These are phyloP conservation scores for Tinamus guttatus DNA, from an alignment of 2,113 vertebrate genomes.

Conservation along the genomic window DNA sequence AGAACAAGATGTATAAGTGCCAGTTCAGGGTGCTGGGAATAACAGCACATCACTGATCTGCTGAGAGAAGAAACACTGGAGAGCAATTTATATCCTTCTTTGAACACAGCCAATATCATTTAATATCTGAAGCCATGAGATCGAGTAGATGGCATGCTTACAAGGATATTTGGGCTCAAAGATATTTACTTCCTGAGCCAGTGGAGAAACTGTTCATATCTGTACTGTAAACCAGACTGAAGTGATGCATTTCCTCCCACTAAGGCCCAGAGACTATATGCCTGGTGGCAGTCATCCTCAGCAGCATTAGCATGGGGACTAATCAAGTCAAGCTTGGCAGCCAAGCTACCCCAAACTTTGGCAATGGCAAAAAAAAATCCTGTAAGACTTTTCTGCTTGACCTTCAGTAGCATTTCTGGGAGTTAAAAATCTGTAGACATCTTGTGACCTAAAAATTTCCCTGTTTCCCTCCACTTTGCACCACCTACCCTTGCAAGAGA, in stretches of 20 bases:
- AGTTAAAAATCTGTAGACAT: not conserved
- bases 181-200: not conserved
- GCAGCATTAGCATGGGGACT: not conserved
- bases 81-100: not conserved
- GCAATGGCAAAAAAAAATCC: not conserved
- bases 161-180: not conserved
- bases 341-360: not conserved
- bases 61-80: not conserved
- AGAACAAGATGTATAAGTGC: not conserved
- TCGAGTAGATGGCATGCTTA: not conserved
- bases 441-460: not conserved
- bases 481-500: not conserved
- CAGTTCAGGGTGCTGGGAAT: not conserved
- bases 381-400: not conserved
- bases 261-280: not conserved
- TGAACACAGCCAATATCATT: not conserved
- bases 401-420: not conserved
- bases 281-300: not conserved
- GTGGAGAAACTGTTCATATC: not conserved
- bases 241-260: not conserved
- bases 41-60: not conserved
- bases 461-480: not conserved
- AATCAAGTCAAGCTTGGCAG: too few relatives aligned
- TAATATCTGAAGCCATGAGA: not conserved
- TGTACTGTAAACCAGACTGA: not conserved